A percentile compares a stretch with the other conserved stretches of the same genome.
Evolutionary conservation across 92 coral and sea anemone species (phyloP).

Genomic region (Heliopora coerulea): DNA sequence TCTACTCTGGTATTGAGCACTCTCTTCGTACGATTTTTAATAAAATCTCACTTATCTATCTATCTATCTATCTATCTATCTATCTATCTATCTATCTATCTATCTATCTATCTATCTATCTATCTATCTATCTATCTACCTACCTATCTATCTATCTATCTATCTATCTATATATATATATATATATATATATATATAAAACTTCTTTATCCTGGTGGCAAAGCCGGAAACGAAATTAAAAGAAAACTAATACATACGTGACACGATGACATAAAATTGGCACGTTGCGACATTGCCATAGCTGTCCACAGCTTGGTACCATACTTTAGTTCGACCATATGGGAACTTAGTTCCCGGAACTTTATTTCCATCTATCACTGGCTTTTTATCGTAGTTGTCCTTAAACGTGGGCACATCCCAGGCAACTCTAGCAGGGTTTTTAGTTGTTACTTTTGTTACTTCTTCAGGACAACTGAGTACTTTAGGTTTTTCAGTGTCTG

Average conservation of each 20-base stretch:
- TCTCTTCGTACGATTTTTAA: too few relatives aligned
- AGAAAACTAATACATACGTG: constrained; percentile 63
- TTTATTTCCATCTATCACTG: constrained; percentile 67
- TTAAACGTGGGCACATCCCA: constrained; percentile 78
- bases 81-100: too few relatives aligned
- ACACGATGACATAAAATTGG: constrained; percentile 76
- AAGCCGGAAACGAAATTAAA: background rate
- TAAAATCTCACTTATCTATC: too few relatives aligned
- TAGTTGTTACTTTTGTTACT: constrained; percentile 50
- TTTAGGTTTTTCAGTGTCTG: constrained; percentile 84
- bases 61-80: too few relatives aligned
- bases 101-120: too few relatives aligned
- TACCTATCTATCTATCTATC: too few relatives aligned
- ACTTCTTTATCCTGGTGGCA: too few relatives aligned
- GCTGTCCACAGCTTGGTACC: constrained; percentile 71
- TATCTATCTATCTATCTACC: too few relatives aligned
- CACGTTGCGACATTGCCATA: constrained; percentile 83
- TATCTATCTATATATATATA: too few relatives aligned
- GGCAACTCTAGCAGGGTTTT: constrained; percentile 61
- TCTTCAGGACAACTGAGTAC: constrained; percentile 74
- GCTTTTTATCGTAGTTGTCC: constrained; percentile 79
- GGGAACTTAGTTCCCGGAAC: constrained; percentile 68
- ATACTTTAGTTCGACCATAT: constrained; percentile 70
- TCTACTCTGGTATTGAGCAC: too few relatives aligned
- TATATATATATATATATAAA: too few relatives aligned